These are phyloP conservation scores for Tarsius wallacei DNA, from an alignment of 2,797 vertebrate species.

Conservation along the genomic window DNA sequence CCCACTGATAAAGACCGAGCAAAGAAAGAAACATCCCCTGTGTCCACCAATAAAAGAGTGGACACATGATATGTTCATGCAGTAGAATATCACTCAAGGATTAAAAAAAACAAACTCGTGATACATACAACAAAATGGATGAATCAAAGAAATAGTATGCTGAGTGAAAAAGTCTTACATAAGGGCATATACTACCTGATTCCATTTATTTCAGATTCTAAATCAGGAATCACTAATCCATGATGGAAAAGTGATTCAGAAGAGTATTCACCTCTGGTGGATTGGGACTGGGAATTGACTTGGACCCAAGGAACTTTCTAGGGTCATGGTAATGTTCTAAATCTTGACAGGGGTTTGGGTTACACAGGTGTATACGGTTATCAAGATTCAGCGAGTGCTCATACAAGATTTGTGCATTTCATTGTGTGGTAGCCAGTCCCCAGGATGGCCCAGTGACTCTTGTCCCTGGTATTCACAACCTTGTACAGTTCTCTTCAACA, in stretches of 20 bases:
- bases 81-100: not conserved
- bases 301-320: not conserved
- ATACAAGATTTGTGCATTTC: not conserved
- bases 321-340: not conserved
- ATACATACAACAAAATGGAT: not conserved
- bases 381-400: fast-evolving
- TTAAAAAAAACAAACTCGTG: not conserved
- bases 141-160: not conserved
- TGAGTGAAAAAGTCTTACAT: not conserved
- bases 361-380: fast-evolving
- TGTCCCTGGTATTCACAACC: not conserved
- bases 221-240: not conserved
- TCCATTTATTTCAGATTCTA: not conserved
- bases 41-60: not conserved
- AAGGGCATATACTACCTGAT: not conserved
- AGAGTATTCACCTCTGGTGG: not conserved
- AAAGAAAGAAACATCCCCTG: not conserved
- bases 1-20: not conserved
- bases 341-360: no score
- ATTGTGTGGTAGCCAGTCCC: no score
- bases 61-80: not conserved
- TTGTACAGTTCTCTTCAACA: not conserved
- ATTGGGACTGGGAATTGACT: not conserved
- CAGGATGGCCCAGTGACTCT: not conserved
- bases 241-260: not conserved